Base-by-base conservation (phyloP, 2,888 invertebrate species). In the Caenorhabditis panamensis region DNA sequence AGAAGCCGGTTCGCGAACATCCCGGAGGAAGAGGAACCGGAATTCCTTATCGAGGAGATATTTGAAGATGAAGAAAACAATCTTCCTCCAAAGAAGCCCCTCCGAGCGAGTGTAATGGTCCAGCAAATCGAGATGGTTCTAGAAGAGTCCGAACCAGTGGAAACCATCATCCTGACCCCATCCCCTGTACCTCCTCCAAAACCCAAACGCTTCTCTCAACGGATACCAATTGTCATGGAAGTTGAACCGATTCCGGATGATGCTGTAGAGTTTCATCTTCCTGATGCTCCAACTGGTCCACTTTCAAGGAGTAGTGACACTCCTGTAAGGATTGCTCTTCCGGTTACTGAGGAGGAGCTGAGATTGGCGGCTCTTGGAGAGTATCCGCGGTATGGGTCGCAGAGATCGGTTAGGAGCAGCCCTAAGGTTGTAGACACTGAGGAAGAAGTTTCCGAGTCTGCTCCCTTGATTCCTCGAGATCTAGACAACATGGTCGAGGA, bases 121-220 rank as follows among this genome's bases (percentile, higher is more conserved):
- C 61, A 75, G 41, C 66, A 66, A 53, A 28, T 75, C 16, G 75
- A 75, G 28, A 75, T 75, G 75, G 75, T 75, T 41, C 56, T 66
- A 0, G 59, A 49, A 1, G 11, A n/a, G 9, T 49, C 49, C 26
- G 9, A 9, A 5, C 37, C 49, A 6, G 63, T 62, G 16, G 59
- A 49, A 9, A 66, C 58, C 4, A 41, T 51, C 1, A 31, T 20
- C 9, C 11, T 24, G 26, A 36, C 58, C 2, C 51, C 47, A 6
- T 75, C 75, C 16, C 66, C 75, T 24, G n/a, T 75, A 24, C 59
- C 75, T 8, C 75, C 75, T 16, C 75, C 75, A 41, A 75, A 75
- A 44, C 75, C 75, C 2, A 66, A 66, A 31, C 63, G 75, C 4
- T 49, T 51, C 22, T 56, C 75, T 11, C 59, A 59, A n/a, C 20